Evolutionary conservation across 2,113 vertebrate species (phyloP).

Genomic region (Laticauda colubrina): DNA sequence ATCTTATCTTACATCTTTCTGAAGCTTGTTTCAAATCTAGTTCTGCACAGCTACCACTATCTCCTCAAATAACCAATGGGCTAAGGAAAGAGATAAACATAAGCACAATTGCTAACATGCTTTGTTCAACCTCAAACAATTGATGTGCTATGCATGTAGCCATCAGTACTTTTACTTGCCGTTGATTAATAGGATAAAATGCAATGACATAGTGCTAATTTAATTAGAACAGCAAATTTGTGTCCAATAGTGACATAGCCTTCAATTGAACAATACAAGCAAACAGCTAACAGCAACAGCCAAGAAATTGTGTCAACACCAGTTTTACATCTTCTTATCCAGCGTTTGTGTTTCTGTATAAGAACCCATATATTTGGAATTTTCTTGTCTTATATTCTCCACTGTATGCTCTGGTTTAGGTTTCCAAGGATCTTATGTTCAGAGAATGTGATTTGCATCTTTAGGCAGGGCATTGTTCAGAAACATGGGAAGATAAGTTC

Average conservation of each 20-base stretch:
- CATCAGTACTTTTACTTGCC: slow-evolving; percentile 19
- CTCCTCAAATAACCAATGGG: not conserved
- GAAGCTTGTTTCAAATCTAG: not conserved
- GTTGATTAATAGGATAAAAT: slow-evolving; percentile 45
- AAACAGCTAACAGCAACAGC: slow-evolving; percentile 43
- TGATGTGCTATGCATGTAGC: not conserved
- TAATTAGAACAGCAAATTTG: slow-evolving; percentile 52
- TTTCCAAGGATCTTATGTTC: not conserved
- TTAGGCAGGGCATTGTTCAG: not conserved
- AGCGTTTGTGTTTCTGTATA: not conserved
- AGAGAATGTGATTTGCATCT: not conserved
- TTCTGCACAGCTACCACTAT: not conserved
- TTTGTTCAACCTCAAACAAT: not conserved
- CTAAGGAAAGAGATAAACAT: not conserved
- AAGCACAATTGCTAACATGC: not conserved
- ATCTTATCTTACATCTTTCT: not conserved
- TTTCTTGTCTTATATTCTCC: not conserved
- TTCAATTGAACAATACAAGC: slow-evolving; percentile 54
- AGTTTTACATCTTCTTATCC: not conserved
- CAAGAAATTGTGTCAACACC: slow-evolving; percentile 31
- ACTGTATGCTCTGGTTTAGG: not conserved
- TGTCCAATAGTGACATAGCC: slow-evolving; percentile 30
- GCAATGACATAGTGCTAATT: slow-evolving; percentile 25
- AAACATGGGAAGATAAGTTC: not conserved
- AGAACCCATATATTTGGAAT: not conserved